These are phyloP conservation scores for Candoia aspera DNA, from an alignment of 2,113 vertebrate species.

Conservation along the genomic window DNA sequence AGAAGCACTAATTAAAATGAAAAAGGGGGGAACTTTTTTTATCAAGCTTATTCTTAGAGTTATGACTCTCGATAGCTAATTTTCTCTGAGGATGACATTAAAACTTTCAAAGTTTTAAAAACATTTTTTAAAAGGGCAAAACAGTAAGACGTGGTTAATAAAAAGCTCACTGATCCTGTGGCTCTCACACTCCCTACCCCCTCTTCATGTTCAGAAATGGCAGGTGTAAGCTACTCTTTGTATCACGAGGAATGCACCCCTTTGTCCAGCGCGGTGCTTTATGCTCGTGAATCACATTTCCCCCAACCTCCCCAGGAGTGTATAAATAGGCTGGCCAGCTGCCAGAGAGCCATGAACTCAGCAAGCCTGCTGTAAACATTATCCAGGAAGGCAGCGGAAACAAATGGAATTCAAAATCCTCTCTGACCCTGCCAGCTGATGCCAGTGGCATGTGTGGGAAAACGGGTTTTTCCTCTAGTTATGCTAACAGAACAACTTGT, in stretches of 20 bases:
- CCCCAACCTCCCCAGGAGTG: background rate
- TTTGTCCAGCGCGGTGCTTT: background rate
- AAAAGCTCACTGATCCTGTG: background rate
- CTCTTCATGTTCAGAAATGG: background rate
- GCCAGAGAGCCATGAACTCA: slow-evolving; percentile 7
- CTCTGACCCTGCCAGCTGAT: background rate
- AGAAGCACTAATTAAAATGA: background rate
- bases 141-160: background rate
- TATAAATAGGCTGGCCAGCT: slow-evolving; percentile 31
- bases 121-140: background rate
- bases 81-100: background rate
- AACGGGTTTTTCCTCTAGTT: background rate
- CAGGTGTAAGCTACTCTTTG: background rate
- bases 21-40: background rate
- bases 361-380: background rate
- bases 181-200: rapidly evolving
- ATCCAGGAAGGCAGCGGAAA: slow-evolving; percentile 6
- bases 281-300: background rate
- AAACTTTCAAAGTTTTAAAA: background rate
- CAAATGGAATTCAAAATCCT: background rate
- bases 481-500: too few species aligned
- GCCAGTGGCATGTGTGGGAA: background rate
- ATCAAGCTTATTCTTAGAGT: background rate
- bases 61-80: background rate
- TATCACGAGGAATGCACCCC: background rate